A percentile compares a stretch with the other conserved stretches of the same genome.
Conservation (phyloP, 1,140 invertebrate genomes). For the Chionoecetes opilio region DNA sequence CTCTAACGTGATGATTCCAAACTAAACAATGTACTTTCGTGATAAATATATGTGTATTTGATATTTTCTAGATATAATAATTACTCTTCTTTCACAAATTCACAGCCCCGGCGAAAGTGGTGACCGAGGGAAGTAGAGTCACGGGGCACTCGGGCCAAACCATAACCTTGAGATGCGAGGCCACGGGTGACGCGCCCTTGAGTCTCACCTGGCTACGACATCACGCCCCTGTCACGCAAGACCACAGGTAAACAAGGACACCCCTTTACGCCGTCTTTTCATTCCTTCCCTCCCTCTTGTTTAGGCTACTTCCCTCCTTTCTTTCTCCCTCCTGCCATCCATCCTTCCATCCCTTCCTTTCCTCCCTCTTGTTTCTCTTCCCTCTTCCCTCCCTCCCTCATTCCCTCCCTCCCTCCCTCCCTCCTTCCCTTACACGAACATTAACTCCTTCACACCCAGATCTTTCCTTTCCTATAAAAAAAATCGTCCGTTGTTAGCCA, state of each 20-base stretch:
- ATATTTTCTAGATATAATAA: neutral
- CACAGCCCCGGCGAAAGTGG: slow-evolving; percentile 70
- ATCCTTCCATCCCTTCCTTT: neutral
- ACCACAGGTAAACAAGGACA: slow-evolving; percentile 60
- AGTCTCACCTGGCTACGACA: slow-evolving; percentile 72
- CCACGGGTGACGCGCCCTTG: slow-evolving; percentile 74
- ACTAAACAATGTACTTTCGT: too few species aligned
- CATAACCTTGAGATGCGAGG: slow-evolving; percentile 68
- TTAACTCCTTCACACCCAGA: too few species aligned
- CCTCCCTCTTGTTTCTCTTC: too few species aligned
- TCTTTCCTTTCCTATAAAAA: too few species aligned
- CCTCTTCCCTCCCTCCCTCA: neutral
- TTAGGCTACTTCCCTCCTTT: too few species aligned
- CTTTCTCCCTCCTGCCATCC: neutral
- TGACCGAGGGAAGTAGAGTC: slow-evolving; percentile 69
- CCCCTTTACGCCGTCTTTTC: too few species aligned
- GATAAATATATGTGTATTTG: too few species aligned
- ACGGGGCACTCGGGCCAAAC: slow-evolving; percentile 71
- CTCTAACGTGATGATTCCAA: too few species aligned
- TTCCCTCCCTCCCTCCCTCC: neutral
- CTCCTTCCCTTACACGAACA: too few species aligned
- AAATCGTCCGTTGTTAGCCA: too few species aligned
- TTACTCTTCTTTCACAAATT: neutral
- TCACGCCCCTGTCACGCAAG: slow-evolving; percentile 50
- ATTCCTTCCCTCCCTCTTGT: too few species aligned